These are phyloP conservation scores for Morpho helenor DNA, from an alignment of 2,888 invertebrate species.

Conservation along the genomic window DNA sequence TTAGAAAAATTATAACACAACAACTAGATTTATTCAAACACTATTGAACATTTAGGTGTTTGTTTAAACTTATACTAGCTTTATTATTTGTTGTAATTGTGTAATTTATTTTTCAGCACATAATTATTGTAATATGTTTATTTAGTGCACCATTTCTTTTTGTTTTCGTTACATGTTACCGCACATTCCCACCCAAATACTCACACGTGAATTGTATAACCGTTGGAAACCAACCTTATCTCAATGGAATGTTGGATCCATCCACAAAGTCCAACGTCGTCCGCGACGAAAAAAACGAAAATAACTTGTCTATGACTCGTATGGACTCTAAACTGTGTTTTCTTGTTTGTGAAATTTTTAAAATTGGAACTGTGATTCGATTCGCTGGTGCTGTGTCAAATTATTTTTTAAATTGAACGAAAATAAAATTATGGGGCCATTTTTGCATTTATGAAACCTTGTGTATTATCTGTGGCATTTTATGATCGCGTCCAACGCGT, in stretches of 20 bases:
- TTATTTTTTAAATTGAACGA: slow-evolving; percentile 19
- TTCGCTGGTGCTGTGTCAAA: slow-evolving; percentile 30
- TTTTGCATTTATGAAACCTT: slow-evolving; percentile 36
- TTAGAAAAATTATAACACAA: not conserved
- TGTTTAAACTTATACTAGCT: not conserved
- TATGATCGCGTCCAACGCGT: slow-evolving; percentile 49
- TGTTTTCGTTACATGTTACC: slow-evolving; percentile 77
- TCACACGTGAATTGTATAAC: slow-evolving; percentile 40
- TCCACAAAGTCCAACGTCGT: slow-evolving; percentile 75
- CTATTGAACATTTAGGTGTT: not conserved
- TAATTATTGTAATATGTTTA: slow-evolving; percentile 52
- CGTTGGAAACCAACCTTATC: slow-evolving; percentile 50
- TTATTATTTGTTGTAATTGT: slow-evolving; percentile 7
- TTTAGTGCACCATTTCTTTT: slow-evolving; percentile 78
- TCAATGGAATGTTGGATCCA: slow-evolving; percentile 67
- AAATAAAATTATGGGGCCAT: slow-evolving; percentile 30
- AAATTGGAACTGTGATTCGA: slow-evolving; percentile 68
- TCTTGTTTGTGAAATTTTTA: slow-evolving; percentile 36
- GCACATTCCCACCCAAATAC: slow-evolving; percentile 71
- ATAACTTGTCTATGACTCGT: slow-evolving; percentile 44
- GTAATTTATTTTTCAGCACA: slow-evolving; percentile 15
- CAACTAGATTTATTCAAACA: not conserved
- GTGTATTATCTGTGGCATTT: slow-evolving; percentile 50
- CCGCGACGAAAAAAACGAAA: slow-evolving; percentile 78
- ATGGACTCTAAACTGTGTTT: slow-evolving; percentile 40